Conservation (phyloP, 1,140 invertebrate species). For the Macrobrachium nipponense region DNA sequence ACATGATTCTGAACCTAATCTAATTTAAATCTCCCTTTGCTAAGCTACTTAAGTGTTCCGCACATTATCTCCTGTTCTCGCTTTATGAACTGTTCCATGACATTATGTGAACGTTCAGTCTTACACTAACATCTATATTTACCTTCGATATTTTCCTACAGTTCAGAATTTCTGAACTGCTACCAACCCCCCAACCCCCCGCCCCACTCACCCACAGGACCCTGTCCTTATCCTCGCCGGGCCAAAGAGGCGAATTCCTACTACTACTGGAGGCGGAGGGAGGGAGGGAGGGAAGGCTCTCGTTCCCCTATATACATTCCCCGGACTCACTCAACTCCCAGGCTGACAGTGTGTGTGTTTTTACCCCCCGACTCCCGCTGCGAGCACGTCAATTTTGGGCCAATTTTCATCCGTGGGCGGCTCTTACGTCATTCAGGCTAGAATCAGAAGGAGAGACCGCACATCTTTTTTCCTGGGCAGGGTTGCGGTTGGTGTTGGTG, state of each 20-base stretch:
- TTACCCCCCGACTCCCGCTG: slow-evolving; percentile 33
- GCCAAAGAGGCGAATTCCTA: neutral
- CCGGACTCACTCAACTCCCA: neutral
- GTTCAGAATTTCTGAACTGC: too few relatives aligned
- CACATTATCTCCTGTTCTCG: too few relatives aligned
- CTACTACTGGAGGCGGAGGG: too few relatives aligned
- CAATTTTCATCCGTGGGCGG: slow-evolving; percentile 44
- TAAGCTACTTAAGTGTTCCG: too few relatives aligned
- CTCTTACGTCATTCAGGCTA: slow-evolving; percentile 30
- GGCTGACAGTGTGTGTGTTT: slow-evolving; percentile 40
- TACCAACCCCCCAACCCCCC: too few relatives aligned
- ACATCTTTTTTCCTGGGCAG: slow-evolving; percentile 13
- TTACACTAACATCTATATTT: neutral
- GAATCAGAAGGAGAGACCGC: slow-evolving; percentile 23
- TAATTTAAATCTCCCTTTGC: too few relatives aligned
- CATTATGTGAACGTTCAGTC: neutral
- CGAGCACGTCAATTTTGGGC: slow-evolving; percentile 50
- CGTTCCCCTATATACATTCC: neutral
- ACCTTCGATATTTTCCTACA: neutral
- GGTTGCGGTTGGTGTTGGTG: neutral
- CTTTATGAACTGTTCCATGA: too few relatives aligned
- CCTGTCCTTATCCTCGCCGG: neutral
- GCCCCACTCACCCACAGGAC: neutral
- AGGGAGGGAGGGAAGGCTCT: too few relatives aligned
- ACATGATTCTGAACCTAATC: too few relatives aligned